phyloP scores from a whole-genome alignment of 2,888 invertebrate genomes.

The Sepiola atlantica region DNA sequence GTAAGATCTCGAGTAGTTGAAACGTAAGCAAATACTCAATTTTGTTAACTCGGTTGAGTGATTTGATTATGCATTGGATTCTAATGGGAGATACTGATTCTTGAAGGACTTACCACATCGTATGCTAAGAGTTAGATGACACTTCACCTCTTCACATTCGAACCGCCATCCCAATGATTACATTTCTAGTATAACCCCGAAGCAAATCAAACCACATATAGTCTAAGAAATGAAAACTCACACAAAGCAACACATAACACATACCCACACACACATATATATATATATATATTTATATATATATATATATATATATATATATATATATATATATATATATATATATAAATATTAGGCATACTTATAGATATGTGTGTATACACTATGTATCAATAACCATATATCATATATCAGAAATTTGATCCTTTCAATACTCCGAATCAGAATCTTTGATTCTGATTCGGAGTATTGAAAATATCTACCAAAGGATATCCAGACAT shows the following conservation, averaged over 20 bases:
- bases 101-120: neutral
- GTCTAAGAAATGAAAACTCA: neutral
- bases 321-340: neutral
- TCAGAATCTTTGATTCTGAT: too few species aligned
- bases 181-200: neutral
- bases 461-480: too few species aligned
- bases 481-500: too few species aligned
- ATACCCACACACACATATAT: neutral
- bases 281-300: neutral
- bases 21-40: neutral
- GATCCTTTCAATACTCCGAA: too few species aligned
- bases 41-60: neutral
- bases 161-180: neutral
- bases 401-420: too few species aligned
- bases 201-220: neutral
- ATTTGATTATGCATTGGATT: neutral
- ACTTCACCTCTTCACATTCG: neutral
- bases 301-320: neutral
- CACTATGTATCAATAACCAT: too few species aligned
- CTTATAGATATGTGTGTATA: too few species aligned
- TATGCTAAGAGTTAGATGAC: neutral
- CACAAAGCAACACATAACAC: rapidly evolving
- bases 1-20: neutral
- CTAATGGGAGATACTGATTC: neutral
- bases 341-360: too few species aligned